phyloP scores from a whole-genome alignment of 1,140 invertebrate species.

The Grapholita molesta region DNA sequence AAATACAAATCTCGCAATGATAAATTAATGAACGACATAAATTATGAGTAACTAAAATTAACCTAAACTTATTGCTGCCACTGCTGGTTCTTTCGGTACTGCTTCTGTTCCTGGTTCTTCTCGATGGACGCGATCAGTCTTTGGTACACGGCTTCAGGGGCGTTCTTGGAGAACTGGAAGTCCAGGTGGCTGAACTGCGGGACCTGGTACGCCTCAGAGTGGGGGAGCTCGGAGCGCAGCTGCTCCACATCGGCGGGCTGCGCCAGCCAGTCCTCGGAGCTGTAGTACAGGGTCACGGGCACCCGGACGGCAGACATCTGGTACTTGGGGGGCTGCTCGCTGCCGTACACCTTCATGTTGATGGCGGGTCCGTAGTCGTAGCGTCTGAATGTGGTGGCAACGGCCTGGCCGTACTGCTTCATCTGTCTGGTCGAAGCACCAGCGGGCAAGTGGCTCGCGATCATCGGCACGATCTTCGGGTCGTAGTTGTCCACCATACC shows the following conservation, averaged over 20 bases:
- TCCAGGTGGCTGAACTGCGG: conserved; percentile 82
- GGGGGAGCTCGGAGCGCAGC: conserved; percentile 75
- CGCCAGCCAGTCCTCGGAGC: conserved; percentile 82
- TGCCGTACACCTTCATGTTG: conserved; percentile 76
- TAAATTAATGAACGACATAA: conserved; percentile 7
- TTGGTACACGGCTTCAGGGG: conserved; percentile 79
- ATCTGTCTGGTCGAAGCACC: conserved; percentile 88
- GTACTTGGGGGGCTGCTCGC: conserved; percentile 81
- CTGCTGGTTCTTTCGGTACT: too few relatives aligned
- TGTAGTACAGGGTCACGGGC: conserved; percentile 83
- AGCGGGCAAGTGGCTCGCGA: conserved; percentile 87
- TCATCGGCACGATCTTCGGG: conserved; percentile 81
- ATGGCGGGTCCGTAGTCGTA: conserved; percentile 75
- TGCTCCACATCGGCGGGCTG: conserved; percentile 81
- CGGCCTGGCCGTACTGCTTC: conserved; percentile 83
- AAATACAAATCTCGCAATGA: conserved; percentile 10
- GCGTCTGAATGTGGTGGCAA: conserved; percentile 66
- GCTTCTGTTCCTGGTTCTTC: conserved; percentile 23
- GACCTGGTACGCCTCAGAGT: conserved; percentile 74
- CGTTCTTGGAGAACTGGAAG: conserved; percentile 82
- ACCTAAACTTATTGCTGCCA: conserved; percentile 21
- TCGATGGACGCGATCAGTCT: conserved; percentile 59
- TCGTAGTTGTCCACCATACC: conserved; percentile 77
- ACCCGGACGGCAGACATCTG: conserved; percentile 79
- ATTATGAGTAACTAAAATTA: conserved; percentile 21